Conservation (phyloP, 1,140 invertebrate species). For the Drosophila oshimai region DNA sequence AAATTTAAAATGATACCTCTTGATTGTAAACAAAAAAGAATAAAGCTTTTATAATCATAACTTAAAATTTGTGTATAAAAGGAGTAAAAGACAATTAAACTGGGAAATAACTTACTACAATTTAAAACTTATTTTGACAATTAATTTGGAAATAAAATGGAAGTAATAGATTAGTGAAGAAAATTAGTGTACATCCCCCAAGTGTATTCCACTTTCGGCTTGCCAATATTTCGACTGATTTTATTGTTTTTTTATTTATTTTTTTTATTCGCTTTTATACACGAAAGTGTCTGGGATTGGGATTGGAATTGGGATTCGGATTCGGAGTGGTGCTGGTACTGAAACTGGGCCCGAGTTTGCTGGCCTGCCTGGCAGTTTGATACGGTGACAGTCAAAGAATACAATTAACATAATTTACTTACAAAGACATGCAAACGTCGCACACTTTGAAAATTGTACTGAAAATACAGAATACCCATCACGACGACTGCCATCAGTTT, state of each 20-base stretch:
- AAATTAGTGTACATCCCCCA: neutral
- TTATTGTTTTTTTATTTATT: neutral
- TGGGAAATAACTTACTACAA: no score
- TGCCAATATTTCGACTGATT: neutral
- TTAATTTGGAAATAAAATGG: no score
- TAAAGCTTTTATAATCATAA: no score
- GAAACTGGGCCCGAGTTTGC: conserved; percentile 6
- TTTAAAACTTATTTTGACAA: no score
- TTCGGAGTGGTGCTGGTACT: neutral
- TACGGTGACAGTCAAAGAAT: conserved; percentile 67
- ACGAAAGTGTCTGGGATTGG: conserved; percentile 2
- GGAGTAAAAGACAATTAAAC: no score
- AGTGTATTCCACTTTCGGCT: conserved; percentile 2
- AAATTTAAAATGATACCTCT: no score
- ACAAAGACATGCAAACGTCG: conserved; percentile 50
- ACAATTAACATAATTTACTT: conserved; percentile 79
- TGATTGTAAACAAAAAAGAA: no score
- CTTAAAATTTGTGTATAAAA: no score
- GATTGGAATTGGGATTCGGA: neutral
- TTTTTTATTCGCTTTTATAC: neutral
- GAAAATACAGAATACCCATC: conserved; percentile 31
- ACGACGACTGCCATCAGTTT: conserved; percentile 58
- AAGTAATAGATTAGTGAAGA: neutral
- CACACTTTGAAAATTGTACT: conserved; percentile 3
- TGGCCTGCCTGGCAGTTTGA: conserved; percentile 17